Conservation (phyloP, 2,797 vertebrate species). For the Argya squamiceps region DNA sequence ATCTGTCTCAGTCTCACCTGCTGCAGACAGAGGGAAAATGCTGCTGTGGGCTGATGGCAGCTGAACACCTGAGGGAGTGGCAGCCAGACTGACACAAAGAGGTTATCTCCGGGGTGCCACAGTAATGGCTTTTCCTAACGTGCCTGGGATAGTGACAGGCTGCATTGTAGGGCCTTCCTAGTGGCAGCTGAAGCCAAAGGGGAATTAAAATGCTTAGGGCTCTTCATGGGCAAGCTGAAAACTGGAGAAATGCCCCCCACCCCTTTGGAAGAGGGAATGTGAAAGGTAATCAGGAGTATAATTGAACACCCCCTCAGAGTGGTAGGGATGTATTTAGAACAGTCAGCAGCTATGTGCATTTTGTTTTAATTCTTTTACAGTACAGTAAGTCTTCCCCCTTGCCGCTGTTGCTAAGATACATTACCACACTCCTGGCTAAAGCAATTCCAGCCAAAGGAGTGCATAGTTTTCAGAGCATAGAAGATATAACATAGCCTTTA, state of each 20-base stretch:
- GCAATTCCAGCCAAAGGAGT: conserved; percentile 12
- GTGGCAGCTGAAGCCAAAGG: background rate
- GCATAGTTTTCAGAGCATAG: background rate
- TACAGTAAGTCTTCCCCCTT: conserved; percentile 51
- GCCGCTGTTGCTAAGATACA: conserved; percentile 61
- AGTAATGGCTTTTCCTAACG: conserved; percentile 19
- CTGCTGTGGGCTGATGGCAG: background rate
- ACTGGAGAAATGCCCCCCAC: background rate
- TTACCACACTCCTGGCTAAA: conserved; percentile 42
- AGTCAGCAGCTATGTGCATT: conserved; percentile 58
- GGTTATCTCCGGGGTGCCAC: background rate
- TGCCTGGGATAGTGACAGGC: background rate
- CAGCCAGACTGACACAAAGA: background rate
- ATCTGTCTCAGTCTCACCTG: background rate
- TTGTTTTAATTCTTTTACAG: conserved; percentile 67
- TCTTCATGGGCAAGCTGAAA: conserved; percentile 15
- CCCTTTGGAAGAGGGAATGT: background rate
- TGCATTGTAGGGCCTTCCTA: background rate
- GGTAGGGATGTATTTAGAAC: conserved; percentile 59
- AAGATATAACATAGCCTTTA: background rate
- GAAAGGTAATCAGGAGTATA: conserved; percentile 50
- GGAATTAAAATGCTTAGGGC: conserved; percentile 1
- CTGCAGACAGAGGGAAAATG: background rate
- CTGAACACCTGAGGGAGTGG: conserved; percentile 23
- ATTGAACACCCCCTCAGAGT: conserved; percentile 59